These are phyloP conservation scores for Eciton burchellii DNA, from an alignment of 1,140 invertebrate species.

Conservation along the genomic window DNA sequence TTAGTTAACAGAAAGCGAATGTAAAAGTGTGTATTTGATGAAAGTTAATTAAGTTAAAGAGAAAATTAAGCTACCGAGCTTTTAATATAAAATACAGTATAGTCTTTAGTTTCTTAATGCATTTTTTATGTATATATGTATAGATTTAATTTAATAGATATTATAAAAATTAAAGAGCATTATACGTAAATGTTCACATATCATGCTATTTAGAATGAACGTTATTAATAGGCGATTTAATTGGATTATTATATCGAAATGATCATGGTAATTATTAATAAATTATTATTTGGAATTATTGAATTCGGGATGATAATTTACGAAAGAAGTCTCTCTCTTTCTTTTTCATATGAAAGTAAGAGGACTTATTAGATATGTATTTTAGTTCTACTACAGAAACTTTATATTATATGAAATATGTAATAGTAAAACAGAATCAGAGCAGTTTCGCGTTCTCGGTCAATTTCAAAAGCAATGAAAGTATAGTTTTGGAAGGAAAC, in stretches of 20 bases:
- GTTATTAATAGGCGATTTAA: not conserved
- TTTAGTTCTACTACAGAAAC: not conserved
- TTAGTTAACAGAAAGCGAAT: too few relatives aligned
- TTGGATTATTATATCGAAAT: not conserved
- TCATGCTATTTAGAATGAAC: not conserved
- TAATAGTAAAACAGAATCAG: not conserved
- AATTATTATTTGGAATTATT: not conserved
- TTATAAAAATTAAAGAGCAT: not conserved
- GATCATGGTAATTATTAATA: not conserved
- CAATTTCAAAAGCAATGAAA: not conserved
- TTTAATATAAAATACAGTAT: too few relatives aligned
- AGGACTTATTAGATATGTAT: not conserved
- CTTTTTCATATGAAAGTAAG: not conserved
- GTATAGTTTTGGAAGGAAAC: not conserved
- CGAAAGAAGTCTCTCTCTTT: not conserved
- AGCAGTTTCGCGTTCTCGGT: conserved; percentile 1
- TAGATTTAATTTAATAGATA: not conserved
- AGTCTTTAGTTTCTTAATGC: too few relatives aligned
- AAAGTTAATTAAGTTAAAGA: too few relatives aligned
- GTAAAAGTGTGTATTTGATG: too few relatives aligned
- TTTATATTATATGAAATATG: not conserved
- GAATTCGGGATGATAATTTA: not conserved
- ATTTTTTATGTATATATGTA: too few relatives aligned
- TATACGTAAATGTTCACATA: not conserved
- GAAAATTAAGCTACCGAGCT: too few relatives aligned